A percentile compares a stretch with the other conserved stretches of the same genome.
Evolutionary conservation across 2,113 vertebrate genomes (phyloP).

Genomic region (Pygoscelis antarcticus): DNA sequence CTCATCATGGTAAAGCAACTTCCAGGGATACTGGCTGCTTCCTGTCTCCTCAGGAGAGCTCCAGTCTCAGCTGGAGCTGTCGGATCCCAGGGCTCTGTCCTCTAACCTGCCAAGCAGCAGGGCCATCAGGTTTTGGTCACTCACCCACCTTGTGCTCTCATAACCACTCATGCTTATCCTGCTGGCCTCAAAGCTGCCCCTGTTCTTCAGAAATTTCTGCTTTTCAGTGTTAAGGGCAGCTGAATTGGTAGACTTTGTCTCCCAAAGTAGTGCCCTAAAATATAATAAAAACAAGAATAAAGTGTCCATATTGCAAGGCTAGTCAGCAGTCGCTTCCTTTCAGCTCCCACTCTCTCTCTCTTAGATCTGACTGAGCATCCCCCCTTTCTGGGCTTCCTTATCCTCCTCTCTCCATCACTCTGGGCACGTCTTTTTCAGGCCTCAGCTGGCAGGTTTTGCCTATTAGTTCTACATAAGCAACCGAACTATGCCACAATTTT

Average conservation of each 20-base stretch:
- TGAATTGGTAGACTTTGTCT: background rate
- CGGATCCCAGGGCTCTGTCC: background rate
- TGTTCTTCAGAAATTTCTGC: background rate
- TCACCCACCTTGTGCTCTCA: background rate
- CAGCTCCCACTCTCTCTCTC: background rate
- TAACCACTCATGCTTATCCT: background rate
- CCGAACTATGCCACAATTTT: fast-evolving
- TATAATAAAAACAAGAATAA: background rate
- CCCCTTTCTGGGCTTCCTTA: background rate
- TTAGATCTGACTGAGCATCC: background rate
- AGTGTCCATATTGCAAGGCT: background rate
- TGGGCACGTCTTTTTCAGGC: fast-evolving
- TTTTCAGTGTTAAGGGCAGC: background rate
- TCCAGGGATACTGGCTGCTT: background rate
- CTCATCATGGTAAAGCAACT: background rate
- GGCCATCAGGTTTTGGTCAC: background rate
- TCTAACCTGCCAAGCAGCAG: background rate
- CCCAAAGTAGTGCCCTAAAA: background rate
- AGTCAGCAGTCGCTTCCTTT: background rate
- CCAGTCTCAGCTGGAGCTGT: background rate
- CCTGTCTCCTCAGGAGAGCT: background rate
- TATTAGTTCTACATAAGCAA: background rate
- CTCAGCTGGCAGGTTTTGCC: background rate
- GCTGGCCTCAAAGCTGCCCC: background rate
- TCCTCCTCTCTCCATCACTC: background rate